These are phyloP conservation scores for Merops nubicus DNA, from an alignment of 2,113 vertebrate genomes.

Conservation along the genomic window DNA sequence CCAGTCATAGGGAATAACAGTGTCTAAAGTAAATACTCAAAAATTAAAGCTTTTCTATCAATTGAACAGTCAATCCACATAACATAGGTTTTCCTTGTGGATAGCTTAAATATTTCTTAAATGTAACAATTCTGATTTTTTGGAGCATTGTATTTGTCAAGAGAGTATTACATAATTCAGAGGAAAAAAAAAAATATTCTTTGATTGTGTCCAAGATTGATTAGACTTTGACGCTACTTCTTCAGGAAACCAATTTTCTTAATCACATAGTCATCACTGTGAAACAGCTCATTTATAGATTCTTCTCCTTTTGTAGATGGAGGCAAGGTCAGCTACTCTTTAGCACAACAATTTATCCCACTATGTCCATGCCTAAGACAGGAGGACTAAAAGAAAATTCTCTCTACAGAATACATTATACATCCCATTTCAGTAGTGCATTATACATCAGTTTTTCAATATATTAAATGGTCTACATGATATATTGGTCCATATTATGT, in stretches of 20 bases:
- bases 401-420: background rate
- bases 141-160: slow-evolving; percentile 45
- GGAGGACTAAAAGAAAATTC: background rate
- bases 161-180: slow-evolving; percentile 59
- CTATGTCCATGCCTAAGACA: background rate
- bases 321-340: slow-evolving; percentile 56
- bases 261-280: slow-evolving; percentile 53
- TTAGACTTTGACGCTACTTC: slow-evolving; percentile 52
- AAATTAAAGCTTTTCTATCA: slow-evolving; percentile 45
- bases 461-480: slow-evolving; percentile 44
- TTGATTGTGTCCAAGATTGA: slow-evolving; percentile 65
- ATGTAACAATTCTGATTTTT: slow-evolving; percentile 37
- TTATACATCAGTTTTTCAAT: slow-evolving; percentile 22
- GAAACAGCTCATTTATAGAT: slow-evolving; percentile 66
- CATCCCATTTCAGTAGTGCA: background rate
- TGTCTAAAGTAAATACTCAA: slow-evolving; percentile 1
- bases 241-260: slow-evolving; percentile 56
- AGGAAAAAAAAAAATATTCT: background rate
- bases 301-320: slow-evolving; percentile 20
- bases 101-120: slow-evolving; percentile 50
- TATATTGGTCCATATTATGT: background rate
- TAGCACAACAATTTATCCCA: slow-evolving; percentile 14
- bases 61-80: slow-evolving; percentile 51
- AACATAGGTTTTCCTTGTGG: slow-evolving; percentile 8
- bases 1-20: background rate